phyloP scores from a whole-genome alignment of 2,888 invertebrate species.

The Callosobruchus maculatus region DNA sequence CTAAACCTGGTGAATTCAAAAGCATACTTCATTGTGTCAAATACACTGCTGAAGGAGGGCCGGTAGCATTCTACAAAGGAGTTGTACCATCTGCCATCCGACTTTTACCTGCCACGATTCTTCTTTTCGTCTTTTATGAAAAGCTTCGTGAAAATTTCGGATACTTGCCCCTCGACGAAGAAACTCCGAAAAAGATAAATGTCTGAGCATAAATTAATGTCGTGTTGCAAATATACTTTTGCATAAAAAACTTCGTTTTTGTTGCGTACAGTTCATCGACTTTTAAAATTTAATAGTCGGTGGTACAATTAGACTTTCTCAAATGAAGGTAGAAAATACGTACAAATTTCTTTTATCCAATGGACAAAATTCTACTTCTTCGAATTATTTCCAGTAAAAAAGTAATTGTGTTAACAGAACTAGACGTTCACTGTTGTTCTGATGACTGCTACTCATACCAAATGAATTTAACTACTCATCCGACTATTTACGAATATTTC shows the following conservation, averaged over 20 bases:
- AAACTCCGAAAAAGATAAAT: neutral
- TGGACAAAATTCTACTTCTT: too few relatives aligned
- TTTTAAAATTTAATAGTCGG: too few relatives aligned
- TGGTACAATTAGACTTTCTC: too few relatives aligned
- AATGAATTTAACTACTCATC: too few relatives aligned
- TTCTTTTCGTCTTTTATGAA: conserved; percentile 93
- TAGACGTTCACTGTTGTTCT: too few relatives aligned
- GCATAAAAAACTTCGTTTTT: neutral
- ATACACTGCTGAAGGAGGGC: conserved; percentile 83
- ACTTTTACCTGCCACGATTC: conserved; percentile 91
- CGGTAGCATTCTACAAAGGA: conserved; percentile 91
- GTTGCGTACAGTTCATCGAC: neutral
- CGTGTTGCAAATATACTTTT: neutral
- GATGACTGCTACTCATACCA: too few relatives aligned
- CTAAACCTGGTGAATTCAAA: conserved; percentile 84
- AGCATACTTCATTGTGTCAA: conserved; percentile 67
- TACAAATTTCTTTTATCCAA: too few relatives aligned
- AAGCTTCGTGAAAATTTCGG: conserved; percentile 83
- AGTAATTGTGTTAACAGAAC: too few relatives aligned
- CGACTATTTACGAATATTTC: too few relatives aligned
- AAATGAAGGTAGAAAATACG: too few relatives aligned
- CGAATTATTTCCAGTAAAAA: too few relatives aligned
- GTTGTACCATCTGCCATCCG: conserved; percentile 93
- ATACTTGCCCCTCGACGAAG: conserved; percentile 9
- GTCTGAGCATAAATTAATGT: neutral